Evolutionary conservation across 2,888 invertebrate genomes (phyloP), one percentile per base, ranked within the genome.

Genomic region (Craniophora ligustri): DNA sequence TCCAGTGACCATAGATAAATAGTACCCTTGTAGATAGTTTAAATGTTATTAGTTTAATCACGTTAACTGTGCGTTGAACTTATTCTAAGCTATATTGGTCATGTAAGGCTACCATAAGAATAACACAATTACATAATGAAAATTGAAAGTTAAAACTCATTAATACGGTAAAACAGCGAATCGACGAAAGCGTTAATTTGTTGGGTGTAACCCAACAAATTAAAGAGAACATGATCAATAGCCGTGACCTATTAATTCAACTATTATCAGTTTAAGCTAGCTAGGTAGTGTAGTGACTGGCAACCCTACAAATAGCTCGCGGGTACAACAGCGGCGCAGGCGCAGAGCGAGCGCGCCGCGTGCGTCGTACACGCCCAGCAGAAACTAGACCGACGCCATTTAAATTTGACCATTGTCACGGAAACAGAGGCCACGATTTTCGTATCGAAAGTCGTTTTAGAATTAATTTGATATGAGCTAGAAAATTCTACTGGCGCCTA

Each of bases 341-440:
- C 85, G 82, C 83, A 67, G 62, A 64, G 63, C 76, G 63, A 70
- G 75, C 74, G 70, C 75, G 75, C 83, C 86, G 85, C 84, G 86
- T 86, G 87, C 84, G 78, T 75, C 58, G 67, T 79, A 76, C 82
- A 82, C 86, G 82, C 83, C 78, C 75, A 75, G 57, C 63, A 61
- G 61, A 84, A 87, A 85, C 84, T 83, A 78, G 87, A 86, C 77
- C 85, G 77, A 53, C 67, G 78, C 74, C 72, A 77, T 84, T 84
- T 78, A 81, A 85, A 85, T 87, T 85, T 78, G 81, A 85, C 81
- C 78, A 80, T 82, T 86, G 87, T 87, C 88, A 84, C 84, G 87
- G 81, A 84, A 81, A 81, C 75, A 69, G 57, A 50, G 55, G 58
- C 48, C 49, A 55, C 38, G 45, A 39, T 26, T 50, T 30, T 47